Evolutionary conservation across 2,797 vertebrate genomes (phyloP).

Genomic region (Antrozous pallidus): DNA sequence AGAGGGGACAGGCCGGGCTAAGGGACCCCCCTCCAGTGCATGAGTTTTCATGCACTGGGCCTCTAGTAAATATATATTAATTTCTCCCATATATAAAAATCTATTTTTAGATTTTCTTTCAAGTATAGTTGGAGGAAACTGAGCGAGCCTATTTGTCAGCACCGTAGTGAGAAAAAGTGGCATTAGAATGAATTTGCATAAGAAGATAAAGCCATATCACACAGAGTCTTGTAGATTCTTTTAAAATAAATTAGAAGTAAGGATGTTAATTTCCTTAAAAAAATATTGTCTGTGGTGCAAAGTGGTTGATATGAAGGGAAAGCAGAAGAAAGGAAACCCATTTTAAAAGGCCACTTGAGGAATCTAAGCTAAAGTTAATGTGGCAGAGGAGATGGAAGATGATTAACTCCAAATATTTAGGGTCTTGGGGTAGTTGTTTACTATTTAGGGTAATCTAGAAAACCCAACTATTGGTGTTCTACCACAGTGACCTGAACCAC

Average conservation of each 20-base stretch:
- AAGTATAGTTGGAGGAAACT: not conserved
- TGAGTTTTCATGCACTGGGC: too few relatives aligned
- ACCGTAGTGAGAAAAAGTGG: not conserved
- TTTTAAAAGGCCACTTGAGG: not conserved
- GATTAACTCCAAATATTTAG: not conserved
- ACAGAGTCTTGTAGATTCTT: not conserved
- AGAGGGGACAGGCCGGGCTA: too few relatives aligned
- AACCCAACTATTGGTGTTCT: not conserved
- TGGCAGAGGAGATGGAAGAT: not conserved
- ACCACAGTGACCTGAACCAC: not conserved
- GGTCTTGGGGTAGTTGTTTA: not conserved
- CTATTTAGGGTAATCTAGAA: not conserved
- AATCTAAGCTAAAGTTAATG: not conserved
- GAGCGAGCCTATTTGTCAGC: not conserved
- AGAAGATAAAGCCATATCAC: not conserved
- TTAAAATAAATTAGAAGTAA: slow-evolving; percentile 11
- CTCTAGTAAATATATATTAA: not conserved
- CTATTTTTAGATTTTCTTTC: not conserved
- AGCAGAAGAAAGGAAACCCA: not conserved
- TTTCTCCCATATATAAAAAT: not conserved
- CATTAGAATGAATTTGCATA: not conserved
- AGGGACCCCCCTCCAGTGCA: too few relatives aligned
- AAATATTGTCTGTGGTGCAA: not conserved
- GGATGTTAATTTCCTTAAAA: not conserved
- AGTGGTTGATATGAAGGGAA: not conserved